Conservation (phyloP, 2,797 vertebrate species). For the Characodon lateralis region DNA sequence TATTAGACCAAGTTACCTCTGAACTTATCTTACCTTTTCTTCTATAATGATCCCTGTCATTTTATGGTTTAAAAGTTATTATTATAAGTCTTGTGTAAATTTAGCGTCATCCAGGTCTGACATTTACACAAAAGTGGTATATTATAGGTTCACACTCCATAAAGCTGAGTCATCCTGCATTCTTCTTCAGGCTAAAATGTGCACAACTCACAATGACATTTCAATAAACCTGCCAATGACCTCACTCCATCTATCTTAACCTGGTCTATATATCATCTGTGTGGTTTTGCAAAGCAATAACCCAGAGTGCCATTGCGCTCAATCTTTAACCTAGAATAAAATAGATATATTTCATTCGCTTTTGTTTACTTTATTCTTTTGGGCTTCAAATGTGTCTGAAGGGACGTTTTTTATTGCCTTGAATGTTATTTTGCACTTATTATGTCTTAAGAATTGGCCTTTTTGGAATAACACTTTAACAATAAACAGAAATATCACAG, state of each 20-base stretch:
- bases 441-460: constrained; percentile 31
- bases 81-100: constrained; percentile 33
- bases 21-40: not conserved
- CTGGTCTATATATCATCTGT: constrained; percentile 51
- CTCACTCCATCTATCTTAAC: constrained; percentile 50
- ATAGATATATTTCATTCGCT: constrained; percentile 53
- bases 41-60: not conserved
- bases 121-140: constrained; percentile 19
- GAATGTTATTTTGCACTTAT: constrained; percentile 44
- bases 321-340: constrained; percentile 51
- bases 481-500: not conserved
- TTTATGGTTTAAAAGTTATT: not conserved
- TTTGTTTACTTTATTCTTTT: constrained; percentile 39
- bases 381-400: constrained; percentile 37
- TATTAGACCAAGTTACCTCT: not conserved
- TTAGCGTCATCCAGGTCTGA: constrained; percentile 6
- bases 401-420: constrained; percentile 61
- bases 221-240: constrained; percentile 60
- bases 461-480: constrained; percentile 14
- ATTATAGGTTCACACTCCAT: constrained; percentile 16
- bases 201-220: constrained; percentile 59
- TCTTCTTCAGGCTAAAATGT: constrained; percentile 15
- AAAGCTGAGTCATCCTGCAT: constrained; percentile 35
- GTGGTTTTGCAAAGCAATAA: constrained; percentile 56
- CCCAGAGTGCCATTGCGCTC: constrained; percentile 27